A percentile compares a stretch with the other conserved stretches of the same genome.
Evolutionary conservation across 2,113 vertebrate genomes (phyloP).

Genomic region (Martes martes): DNA sequence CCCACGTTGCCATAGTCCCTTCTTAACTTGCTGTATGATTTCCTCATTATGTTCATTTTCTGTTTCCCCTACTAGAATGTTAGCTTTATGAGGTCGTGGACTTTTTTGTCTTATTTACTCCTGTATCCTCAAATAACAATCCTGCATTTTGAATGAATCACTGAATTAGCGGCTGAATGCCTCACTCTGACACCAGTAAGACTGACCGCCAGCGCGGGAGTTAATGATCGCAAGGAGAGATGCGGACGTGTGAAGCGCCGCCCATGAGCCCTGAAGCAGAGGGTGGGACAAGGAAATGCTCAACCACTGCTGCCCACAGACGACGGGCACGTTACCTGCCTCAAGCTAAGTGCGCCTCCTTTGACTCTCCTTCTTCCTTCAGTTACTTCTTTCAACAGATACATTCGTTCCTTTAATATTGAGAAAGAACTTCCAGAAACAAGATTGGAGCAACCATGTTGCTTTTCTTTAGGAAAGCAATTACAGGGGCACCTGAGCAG

Average conservation of each 20-base stretch:
- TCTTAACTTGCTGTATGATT: not conserved
- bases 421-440: not conserved
- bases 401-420: not conserved
- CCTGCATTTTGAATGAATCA: not conserved
- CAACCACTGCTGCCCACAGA: not conserved
- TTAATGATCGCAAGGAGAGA: not conserved
- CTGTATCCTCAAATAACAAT: not conserved
- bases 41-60: not conserved
- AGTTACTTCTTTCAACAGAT: not conserved
- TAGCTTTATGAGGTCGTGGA: not conserved
- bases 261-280: not conserved
- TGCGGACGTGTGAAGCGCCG: not conserved
- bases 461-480: not conserved
- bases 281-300: not conserved
- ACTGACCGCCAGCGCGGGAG: not conserved
- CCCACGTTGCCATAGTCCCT: not conserved
- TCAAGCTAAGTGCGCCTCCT: not conserved
- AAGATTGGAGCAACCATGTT: not conserved
- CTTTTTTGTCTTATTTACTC: not conserved
- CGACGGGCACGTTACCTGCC: not conserved
- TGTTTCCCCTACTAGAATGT: not conserved
- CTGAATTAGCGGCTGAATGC: not conserved
- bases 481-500: not conserved
- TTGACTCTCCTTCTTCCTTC: not conserved
- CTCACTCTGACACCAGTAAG: not conserved